These are phyloP conservation scores for Ptychadena robeensis DNA, from an alignment of 2,797 vertebrate species.

Conservation along the genomic window DNA sequence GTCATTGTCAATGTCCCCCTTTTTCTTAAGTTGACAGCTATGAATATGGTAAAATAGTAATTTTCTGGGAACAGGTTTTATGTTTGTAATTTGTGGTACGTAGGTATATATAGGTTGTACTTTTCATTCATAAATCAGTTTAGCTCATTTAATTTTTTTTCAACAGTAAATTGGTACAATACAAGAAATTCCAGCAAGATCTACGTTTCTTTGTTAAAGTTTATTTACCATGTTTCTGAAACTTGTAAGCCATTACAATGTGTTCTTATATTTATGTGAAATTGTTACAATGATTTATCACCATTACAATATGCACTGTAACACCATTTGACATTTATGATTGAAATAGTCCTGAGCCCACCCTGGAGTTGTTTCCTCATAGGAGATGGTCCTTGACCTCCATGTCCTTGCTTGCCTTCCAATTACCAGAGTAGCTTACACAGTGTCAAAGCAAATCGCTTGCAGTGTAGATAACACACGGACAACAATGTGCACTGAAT, in stretches of 20 bases:
- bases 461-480: not conserved
- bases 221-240: not conserved
- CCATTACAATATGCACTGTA: not conserved
- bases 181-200: not conserved
- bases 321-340: not conserved
- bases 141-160: not conserved
- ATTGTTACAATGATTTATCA: not conserved
- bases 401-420: not conserved
- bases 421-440: not conserved
- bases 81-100: too few species aligned
- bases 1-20: too few species aligned
- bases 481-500: not conserved
- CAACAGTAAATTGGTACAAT: not conserved
- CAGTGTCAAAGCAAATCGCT: not conserved
- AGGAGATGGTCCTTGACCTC: not conserved
- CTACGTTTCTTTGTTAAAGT: not conserved
- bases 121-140: too few species aligned
- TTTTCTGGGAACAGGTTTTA: too few species aligned
- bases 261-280: not conserved
- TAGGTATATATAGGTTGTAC: too few species aligned
- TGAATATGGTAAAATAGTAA: too few species aligned
- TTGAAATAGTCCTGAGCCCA: not conserved
- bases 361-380: not conserved
- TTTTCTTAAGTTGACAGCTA: too few species aligned
- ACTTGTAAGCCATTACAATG: not conserved